Evolutionary conservation across 2,113 vertebrate species (phyloP).

Genomic region (Ahaetulla prasina): DNA sequence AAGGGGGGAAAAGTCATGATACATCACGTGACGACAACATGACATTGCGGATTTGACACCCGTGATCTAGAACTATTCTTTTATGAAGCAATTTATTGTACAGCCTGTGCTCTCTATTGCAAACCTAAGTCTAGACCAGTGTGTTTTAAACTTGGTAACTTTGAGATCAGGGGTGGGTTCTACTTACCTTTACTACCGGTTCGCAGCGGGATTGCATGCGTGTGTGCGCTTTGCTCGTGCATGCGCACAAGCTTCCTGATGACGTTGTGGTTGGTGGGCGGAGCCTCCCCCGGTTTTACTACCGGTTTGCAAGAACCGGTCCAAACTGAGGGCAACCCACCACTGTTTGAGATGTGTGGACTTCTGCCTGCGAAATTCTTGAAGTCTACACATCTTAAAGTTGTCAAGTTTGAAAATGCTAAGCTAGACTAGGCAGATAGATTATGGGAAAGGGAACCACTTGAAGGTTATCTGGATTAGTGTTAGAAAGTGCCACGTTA

Average conservation of each 20-base stretch:
- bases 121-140: background rate
- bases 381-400: background rate
- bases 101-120: background rate
- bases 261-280: no score
- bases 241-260: no score
- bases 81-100: background rate
- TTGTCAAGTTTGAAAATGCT: background rate
- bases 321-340: no score
- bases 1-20: no score
- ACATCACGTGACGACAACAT: no score
- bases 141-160: background rate
- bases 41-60: no score
- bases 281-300: no score
- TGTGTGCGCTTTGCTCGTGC: no score
- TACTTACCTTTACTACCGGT: no score
- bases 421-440: background rate
- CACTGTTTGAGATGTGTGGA: background rate
- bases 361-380: background rate
- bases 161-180: no score
- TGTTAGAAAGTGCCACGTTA: background rate
- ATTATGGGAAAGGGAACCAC: background rate
- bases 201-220: no score
- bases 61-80: background rate
- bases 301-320: no score
- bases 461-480: background rate